Base-by-base conservation (phyloP, 2,888 invertebrate species). In the Pomacea canaliculata region DNA sequence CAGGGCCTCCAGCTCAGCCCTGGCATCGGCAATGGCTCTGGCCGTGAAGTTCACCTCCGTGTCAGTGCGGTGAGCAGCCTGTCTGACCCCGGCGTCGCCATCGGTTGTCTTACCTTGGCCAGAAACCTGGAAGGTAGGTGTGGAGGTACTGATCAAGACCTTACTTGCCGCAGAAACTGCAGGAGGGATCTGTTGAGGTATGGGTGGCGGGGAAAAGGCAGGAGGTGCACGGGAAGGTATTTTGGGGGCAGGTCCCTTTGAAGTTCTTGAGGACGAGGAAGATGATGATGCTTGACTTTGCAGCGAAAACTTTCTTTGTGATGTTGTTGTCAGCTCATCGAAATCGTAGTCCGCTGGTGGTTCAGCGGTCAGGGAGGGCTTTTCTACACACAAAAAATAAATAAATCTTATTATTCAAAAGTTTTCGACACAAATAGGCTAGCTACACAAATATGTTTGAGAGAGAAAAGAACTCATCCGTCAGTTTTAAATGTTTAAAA, bases 291-390 rank as follows among this genome's bases (percentile, higher is more conserved):
- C 37, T 46, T 67, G 71, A 59, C 77, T 37, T 60, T 48, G 75
- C 46, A 77, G 69, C 16, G 46, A 49, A 62, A 13, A 51, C 59
- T 51, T 65, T 48, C 51, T 73, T 16, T 56, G 68, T 12, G 71
- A 18, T 18, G 66, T 27, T 18, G 73, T 16, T 7, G 73, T 56
- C 9, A 51, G 70, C 74, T 81, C 80, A n/a, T 83, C 83, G 71
- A 84, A 79, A 48, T 86, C 84, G 80, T 86, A 86, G 71, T 86
- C 86, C n/a, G 79, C 79, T 13, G 84, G 85, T 1, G 86, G 87
- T 37, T 86, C 85, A 71, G 79, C 75, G 27, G 82, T 59, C 56
- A 71, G 59, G 79, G 82, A 77, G 77, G 81, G 66, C 70, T 74
- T 49, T 75, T 78, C 48, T 67, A 76, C 13, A 62, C 51, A 56